Evolutionary conservation across 2,797 vertebrate species (phyloP).

Genomic region (Gallinago solitaria): DNA sequence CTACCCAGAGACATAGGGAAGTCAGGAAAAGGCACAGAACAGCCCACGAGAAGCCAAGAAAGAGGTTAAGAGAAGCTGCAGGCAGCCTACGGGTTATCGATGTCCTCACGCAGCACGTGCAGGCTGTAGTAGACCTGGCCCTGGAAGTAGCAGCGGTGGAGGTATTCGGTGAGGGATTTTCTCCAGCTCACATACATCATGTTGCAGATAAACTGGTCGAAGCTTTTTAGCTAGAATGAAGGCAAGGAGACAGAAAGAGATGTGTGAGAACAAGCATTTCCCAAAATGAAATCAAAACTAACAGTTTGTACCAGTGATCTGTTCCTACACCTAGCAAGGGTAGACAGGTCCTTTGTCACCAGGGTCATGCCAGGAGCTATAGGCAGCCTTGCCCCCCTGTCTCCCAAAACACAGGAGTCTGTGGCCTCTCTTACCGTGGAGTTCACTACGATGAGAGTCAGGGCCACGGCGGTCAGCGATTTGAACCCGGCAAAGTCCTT

Average conservation of each 20-base stretch:
- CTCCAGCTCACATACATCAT: slow-evolving; percentile 94
- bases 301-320: not conserved
- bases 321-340: not conserved
- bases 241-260: not conserved
- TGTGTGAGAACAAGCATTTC: not conserved
- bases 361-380: not conserved
- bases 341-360: not conserved
- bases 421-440: slow-evolving; percentile 84
- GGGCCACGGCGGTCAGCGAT: slow-evolving; percentile 78
- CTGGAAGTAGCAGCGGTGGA: slow-evolving; percentile 91
- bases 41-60: not conserved
- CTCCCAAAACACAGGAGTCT: not conserved
- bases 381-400: not conserved
- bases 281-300: not conserved
- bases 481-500: slow-evolving; percentile 86
- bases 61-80: not conserved
- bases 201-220: slow-evolving; percentile 92
- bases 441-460: slow-evolving; percentile 87
- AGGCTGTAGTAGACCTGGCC: slow-evolving; percentile 92
- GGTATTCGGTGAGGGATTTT: slow-evolving; percentile 87
- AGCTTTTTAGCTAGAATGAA: slow-evolving; percentile 87
- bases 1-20: not conserved
- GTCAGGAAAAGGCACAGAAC: not conserved
- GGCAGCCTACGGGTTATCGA: slow-evolving; percentile 92
- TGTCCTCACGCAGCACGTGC: slow-evolving; percentile 86